A percentile compares a stretch with the other conserved stretches of the same genome.
phyloP scores from a whole-genome alignment of 2,113 vertebrate genomes.

The Ictalurus furcatus region DNA sequence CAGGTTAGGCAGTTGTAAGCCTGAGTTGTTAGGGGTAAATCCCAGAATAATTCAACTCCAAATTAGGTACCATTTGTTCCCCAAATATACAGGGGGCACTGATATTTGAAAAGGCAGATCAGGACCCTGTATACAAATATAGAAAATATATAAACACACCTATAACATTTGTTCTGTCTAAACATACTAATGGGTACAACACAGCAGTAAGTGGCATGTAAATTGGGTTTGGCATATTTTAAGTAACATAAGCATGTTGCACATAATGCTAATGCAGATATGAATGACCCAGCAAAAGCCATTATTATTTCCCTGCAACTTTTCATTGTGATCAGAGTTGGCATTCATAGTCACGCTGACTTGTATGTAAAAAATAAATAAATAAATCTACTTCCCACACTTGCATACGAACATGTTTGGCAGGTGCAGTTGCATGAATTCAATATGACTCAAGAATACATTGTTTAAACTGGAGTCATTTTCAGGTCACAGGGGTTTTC shows the following conservation, averaged over 20 bases:
- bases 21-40: neutral
- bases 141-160: neutral
- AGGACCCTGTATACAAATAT: neutral
- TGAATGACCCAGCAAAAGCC: neutral
- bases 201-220: neutral
- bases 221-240: neutral
- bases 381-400: neutral
- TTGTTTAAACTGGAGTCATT: neutral
- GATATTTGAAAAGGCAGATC: neutral
- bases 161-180: neutral
- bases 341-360: neutral
- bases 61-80: neutral
- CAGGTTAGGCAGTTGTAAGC: slow-evolving; percentile 70
- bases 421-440: neutral
- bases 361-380: neutral
- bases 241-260: neutral
- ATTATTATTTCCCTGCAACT: neutral
- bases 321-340: neutral
- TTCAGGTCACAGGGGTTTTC: neutral
- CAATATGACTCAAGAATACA: neutral
- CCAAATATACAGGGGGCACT: neutral
- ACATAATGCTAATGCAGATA: neutral
- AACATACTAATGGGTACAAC: neutral
- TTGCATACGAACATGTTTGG: neutral
- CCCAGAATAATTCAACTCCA: neutral